A percentile compares a stretch with the other conserved stretches of the same genome.
phyloP scores from a whole-genome alignment of 2,888 invertebrate species.

The Tuberolachnus salignus region DNA sequence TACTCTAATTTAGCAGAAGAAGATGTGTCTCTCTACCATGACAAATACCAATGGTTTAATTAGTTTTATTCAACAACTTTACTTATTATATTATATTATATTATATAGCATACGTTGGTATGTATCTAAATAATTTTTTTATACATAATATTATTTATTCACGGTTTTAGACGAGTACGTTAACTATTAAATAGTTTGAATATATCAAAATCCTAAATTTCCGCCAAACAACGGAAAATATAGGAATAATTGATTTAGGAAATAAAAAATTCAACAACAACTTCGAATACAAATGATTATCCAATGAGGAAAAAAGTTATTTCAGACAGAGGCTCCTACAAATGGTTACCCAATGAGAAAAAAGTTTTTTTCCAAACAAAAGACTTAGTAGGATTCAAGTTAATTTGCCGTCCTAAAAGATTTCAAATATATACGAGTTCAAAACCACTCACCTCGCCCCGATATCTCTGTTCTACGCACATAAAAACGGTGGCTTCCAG shows the following conservation, averaged over 20 bases:
- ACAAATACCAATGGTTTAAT: no score
- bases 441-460: conserved; percentile 32
- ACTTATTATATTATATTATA: no score
- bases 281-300: not conserved
- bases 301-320: not conserved
- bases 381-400: conserved; percentile 44
- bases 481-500: conserved; percentile 42
- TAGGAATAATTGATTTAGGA: not conserved
- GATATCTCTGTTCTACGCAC: conserved; percentile 30
- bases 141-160: no score
- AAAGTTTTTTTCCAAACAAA: conserved; percentile 47
- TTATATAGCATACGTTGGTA: no score
- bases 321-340: not conserved
- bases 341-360: conserved; percentile 31
- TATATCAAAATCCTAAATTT: not conserved
- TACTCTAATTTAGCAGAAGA: no score
- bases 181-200: no score
- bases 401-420: conserved; percentile 50
- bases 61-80: no score
- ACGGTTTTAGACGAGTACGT: not conserved
- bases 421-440: conserved; percentile 41
- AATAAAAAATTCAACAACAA: not conserved
- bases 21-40: no score
- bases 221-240: not conserved
- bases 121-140: no score